Conservation (phyloP, 2,888 invertebrate genomes). For the Drosophila helvetica region DNA sequence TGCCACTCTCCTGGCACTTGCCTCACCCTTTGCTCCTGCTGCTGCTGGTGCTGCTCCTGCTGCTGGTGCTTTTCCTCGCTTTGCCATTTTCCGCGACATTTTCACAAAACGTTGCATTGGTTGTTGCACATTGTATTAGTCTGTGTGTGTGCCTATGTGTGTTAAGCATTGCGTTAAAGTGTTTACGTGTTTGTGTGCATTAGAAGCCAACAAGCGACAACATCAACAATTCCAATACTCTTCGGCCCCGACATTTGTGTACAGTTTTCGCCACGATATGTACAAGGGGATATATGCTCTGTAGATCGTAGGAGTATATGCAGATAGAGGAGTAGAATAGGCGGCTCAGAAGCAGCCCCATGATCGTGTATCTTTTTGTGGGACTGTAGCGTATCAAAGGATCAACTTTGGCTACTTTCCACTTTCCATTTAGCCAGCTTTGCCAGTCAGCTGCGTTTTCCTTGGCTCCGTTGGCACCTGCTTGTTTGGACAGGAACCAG, state of each 20-base stretch:
- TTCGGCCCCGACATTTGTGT: background rate
- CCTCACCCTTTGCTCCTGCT: background rate
- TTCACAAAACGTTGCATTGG: slow-evolving; percentile 57
- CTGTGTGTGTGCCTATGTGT: slow-evolving; percentile 29
- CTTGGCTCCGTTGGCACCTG: slow-evolving; percentile 9
- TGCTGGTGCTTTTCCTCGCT: slow-evolving; percentile 19
- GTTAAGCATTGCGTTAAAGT: slow-evolving; percentile 70
- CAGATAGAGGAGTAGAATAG: background rate
- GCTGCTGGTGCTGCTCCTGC: background rate
- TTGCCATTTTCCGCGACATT: slow-evolving; percentile 44
- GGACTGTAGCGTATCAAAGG: background rate
- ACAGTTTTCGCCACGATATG: too few relatives aligned
- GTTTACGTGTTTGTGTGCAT: slow-evolving; percentile 52
- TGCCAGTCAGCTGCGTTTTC: background rate
- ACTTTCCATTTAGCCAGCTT: background rate
- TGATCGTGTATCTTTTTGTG: background rate
- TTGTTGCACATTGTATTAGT: slow-evolving; percentile 32
- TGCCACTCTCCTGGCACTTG: too few relatives aligned
- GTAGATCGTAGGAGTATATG: background rate
- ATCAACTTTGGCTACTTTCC: background rate
- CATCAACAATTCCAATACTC: slow-evolving; percentile 11
- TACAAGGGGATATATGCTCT: background rate
- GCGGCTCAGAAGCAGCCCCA: background rate
- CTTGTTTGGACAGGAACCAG: background rate
- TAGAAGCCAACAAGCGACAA: slow-evolving; percentile 33